Evolutionary conservation across 2,888 invertebrate species (phyloP).

Genomic region (Dasypogon diadema): DNA sequence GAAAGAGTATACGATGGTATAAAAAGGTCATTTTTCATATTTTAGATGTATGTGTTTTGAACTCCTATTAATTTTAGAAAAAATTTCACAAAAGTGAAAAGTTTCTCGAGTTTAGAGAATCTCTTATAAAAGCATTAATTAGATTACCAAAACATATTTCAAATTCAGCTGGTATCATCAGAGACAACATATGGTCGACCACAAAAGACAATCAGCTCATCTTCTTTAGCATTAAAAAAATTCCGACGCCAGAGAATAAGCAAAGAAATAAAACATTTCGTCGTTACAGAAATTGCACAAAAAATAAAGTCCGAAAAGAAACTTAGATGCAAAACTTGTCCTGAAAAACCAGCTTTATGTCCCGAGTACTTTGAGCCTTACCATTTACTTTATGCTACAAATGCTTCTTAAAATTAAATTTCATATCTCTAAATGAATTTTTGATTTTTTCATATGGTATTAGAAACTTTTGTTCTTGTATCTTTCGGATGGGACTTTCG

Average conservation of each 20-base stretch:
- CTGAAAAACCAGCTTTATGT: too few species aligned
- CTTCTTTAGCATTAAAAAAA: not conserved
- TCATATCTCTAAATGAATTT: too few species aligned
- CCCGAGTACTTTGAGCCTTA: not conserved
- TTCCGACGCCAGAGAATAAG: not conserved
- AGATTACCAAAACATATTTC: not conserved
- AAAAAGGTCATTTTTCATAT: too few species aligned
- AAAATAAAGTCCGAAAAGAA: not conserved
- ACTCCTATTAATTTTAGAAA: too few species aligned
- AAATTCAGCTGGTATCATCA: not conserved
- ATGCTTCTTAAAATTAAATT: constrained; percentile 6
- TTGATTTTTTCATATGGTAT: too few species aligned
- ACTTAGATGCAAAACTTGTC: too few species aligned
- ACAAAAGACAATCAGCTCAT: not conserved
- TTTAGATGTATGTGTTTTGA: too few species aligned
- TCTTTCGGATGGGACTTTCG: too few species aligned
- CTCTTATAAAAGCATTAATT: constrained; percentile 2
- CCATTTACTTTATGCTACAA: not conserved
- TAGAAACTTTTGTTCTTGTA: too few species aligned
- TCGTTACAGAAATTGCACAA: not conserved
- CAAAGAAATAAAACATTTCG: not conserved
- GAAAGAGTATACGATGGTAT: too few species aligned
- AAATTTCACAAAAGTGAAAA: too few species aligned
- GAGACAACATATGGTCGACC: not conserved
- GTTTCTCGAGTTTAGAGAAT: not conserved